These are phyloP conservation scores for Alligator sinensis DNA, from an alignment of 2,113 vertebrate genomes.

Conservation along the genomic window DNA sequence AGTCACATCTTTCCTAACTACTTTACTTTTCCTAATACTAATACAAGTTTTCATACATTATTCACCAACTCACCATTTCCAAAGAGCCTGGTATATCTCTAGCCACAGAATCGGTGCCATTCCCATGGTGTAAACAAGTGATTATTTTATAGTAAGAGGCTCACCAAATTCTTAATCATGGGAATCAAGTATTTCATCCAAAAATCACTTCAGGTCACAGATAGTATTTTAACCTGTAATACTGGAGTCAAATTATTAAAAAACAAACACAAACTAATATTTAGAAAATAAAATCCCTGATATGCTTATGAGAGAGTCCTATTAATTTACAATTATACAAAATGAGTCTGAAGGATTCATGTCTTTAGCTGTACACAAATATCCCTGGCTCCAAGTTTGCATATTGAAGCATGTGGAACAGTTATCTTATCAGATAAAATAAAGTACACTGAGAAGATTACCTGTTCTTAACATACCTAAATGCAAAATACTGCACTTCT, in stretches of 20 bases:
- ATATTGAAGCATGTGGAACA: background rate
- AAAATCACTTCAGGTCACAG: background rate
- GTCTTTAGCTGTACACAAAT: conserved; percentile 1
- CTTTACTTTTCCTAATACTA: background rate
- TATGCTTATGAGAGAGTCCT: background rate
- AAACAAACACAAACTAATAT: background rate
- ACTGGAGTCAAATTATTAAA: background rate
- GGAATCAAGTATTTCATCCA: background rate
- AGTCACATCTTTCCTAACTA: rapidly evolving
- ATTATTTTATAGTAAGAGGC: background rate
- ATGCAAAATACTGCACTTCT: background rate
- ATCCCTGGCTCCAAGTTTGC: background rate
- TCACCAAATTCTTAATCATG: background rate
- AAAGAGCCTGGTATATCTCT: background rate
- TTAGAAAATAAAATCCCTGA: conserved; percentile 7
- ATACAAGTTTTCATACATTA: rapidly evolving
- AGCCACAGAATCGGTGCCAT: background rate
- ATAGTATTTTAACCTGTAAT: background rate
- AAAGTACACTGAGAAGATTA: conserved; percentile 2
- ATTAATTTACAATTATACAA: background rate
- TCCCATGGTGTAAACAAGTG: rapidly evolving
- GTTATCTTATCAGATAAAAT: conserved; percentile 25
- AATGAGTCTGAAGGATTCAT: background rate
- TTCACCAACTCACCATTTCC: background rate
- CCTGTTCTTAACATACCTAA: background rate